Conservation (phyloP, 2,888 invertebrate genomes). For the Stenodera caucasica region DNA sequence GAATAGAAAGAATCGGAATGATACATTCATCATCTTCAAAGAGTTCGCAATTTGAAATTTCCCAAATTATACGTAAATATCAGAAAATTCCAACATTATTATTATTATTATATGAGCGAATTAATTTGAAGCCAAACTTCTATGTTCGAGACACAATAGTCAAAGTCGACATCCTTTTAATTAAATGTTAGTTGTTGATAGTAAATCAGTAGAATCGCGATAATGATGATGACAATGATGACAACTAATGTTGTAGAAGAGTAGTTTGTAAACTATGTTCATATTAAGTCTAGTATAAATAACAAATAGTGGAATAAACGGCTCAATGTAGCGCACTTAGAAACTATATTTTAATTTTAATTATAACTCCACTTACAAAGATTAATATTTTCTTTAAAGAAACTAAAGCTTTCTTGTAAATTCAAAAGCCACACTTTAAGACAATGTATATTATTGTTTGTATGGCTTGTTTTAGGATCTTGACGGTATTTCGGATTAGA, state of each 20-base stretch:
- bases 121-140: no score
- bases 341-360: background rate
- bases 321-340: background rate
- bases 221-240: background rate
- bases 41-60: no score
- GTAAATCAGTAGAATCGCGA: background rate
- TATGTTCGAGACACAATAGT: constrained; percentile 5
- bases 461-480: background rate
- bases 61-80: no score
- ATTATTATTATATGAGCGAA: no score
- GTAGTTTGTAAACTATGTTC: background rate
- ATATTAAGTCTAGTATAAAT: background rate
- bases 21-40: no score
- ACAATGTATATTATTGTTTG: background rate
- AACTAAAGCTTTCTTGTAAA: background rate
- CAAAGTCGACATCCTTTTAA: constrained; percentile 2
- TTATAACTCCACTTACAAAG: background rate
- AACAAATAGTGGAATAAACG: background rate
- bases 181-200: background rate
- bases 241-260: background rate
- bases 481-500: background rate
- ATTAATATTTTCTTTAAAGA: background rate
- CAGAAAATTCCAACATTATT: background rate
- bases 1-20: no score
- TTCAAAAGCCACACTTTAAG: background rate